These are phyloP conservation scores for Ceratotherium simum DNA, from an alignment of 2,113 vertebrate genomes.

Conservation along the genomic window DNA sequence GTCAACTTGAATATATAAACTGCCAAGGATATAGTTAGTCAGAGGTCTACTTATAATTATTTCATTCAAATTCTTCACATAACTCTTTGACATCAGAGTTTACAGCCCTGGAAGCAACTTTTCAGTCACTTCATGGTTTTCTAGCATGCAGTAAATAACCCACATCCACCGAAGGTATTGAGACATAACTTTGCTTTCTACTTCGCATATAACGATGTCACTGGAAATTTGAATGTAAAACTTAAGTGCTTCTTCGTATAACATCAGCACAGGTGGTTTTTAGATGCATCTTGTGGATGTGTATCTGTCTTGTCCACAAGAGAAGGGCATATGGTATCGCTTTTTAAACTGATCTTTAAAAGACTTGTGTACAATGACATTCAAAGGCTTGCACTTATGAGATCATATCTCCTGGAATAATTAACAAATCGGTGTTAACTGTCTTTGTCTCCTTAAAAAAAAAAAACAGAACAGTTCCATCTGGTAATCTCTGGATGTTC, in stretches of 20 bases:
- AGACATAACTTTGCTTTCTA: background rate
- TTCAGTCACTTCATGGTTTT: background rate
- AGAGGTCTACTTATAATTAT: background rate
- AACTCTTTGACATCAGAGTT: background rate
- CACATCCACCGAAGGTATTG: background rate
- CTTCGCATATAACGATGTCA: background rate
- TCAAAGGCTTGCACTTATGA: background rate
- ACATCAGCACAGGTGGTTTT: background rate
- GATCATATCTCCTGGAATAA: background rate
- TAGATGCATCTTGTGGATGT: background rate
- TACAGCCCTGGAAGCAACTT: background rate
- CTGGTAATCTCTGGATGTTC: background rate
- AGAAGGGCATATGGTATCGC: background rate
- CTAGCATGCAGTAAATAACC: background rate
- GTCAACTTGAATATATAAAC: background rate
- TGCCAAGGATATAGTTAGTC: background rate
- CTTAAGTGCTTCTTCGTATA: background rate
- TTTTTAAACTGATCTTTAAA: constrained; percentile 19
- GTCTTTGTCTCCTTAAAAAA: background rate
- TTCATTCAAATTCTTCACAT: background rate
- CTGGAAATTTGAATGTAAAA: background rate
- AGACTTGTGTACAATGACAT: background rate
- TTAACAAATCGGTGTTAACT: background rate
- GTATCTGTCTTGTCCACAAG: background rate
- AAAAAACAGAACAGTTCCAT: background rate